These are phyloP conservation scores for Strongylocentrotus purpuratus DNA, from an alignment of 35 echinoderm and acorn worm genomes.

Conservation along the genomic window DNA sequence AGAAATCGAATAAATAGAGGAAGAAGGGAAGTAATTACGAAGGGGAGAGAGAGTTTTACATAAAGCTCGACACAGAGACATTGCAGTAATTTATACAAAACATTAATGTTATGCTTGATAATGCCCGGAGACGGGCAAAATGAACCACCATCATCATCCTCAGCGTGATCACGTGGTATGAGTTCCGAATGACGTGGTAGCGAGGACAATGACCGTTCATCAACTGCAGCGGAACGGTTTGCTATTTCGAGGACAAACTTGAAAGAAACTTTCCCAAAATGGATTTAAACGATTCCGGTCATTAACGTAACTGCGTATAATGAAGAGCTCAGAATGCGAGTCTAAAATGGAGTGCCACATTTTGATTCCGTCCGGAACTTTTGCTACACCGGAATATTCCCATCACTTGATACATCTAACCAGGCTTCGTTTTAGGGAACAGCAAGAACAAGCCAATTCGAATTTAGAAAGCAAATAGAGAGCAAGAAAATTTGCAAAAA, in stretches of 20 bases:
- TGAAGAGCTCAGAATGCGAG: neutral
- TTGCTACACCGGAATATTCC: too few species aligned
- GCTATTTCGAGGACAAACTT: neutral
- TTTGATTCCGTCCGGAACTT: too few species aligned
- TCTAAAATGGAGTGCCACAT: too few species aligned
- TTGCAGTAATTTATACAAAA: too few species aligned
- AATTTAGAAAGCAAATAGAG: too few species aligned
- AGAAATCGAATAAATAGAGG: neutral
- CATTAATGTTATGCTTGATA: neutral
- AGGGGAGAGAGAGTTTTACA: neutral
- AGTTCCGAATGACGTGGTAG: neutral
- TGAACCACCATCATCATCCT: neutral
- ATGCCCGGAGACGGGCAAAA: neutral
- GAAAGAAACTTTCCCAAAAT: conserved; percentile 2
- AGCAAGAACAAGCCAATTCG: too few species aligned
- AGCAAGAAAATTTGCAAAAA: too few species aligned
- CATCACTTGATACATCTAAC: too few species aligned
- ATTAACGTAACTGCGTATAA: neutral
- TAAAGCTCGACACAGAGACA: too few species aligned
- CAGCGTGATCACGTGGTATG: neutral
- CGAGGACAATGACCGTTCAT: neutral
- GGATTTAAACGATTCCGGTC: neutral
- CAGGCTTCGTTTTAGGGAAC: too few species aligned
- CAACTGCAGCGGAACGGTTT: neutral
- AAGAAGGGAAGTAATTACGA: neutral